These are phyloP conservation scores for Catocala fraxini DNA, from an alignment of 2,888 invertebrate genomes.

Conservation along the genomic window DNA sequence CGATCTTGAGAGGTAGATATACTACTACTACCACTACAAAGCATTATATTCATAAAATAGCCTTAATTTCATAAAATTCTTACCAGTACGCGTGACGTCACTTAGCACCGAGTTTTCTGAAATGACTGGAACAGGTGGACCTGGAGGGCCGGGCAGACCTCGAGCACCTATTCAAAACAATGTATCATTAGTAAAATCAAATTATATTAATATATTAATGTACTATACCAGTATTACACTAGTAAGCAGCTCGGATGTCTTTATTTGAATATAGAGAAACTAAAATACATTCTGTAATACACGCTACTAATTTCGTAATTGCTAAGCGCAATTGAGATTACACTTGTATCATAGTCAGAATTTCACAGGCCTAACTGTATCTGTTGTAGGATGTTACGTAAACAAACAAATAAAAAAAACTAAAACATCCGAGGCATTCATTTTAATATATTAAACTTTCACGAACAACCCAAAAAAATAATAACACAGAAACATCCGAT, in stretches of 20 bases:
- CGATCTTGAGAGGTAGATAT: too few relatives aligned
- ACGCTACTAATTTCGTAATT: too few relatives aligned
- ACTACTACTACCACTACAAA: too few relatives aligned
- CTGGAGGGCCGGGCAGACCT: conserved; percentile 77
- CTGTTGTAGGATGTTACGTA: neutral
- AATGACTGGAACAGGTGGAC: conserved; percentile 56
- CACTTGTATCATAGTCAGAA: too few relatives aligned
- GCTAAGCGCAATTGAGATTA: too few relatives aligned
- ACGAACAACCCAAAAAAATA: conserved; percentile 40
- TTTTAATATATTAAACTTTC: conserved; percentile 44
- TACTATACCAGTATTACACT: too few relatives aligned
- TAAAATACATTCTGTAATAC: too few relatives aligned
- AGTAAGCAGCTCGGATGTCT: too few relatives aligned
- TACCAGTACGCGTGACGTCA: conserved; percentile 65
- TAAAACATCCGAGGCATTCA: conserved; percentile 29
- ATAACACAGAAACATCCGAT: conserved; percentile 44
- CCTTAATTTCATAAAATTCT: conserved; percentile 27
- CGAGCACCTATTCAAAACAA: conserved; percentile 62
- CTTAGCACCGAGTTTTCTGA: conserved; percentile 69
- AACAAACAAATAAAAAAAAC: conserved; percentile 28
- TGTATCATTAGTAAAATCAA: neutral
- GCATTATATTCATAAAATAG: too few relatives aligned
- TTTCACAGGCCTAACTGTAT: neutral
- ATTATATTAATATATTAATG: neutral
- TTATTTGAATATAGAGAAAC: too few relatives aligned